A percentile compares a stretch with the other conserved stretches of the same genome.
These are phyloP conservation scores for Ursus arctos DNA, from an alignment of 2,113 vertebrate species.

Conservation along the genomic window DNA sequence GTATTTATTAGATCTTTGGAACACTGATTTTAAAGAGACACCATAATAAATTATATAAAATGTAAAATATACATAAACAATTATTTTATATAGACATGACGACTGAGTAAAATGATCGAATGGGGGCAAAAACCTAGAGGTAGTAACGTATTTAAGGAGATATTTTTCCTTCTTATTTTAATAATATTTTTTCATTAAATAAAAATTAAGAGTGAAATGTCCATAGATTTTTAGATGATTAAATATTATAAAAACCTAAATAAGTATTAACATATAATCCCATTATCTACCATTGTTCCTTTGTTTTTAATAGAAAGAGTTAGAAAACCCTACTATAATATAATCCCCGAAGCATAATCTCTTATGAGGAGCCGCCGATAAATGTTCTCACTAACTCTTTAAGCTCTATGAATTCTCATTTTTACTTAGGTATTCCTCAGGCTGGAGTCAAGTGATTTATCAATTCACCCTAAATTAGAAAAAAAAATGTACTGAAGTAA, in stretches of 20 bases:
- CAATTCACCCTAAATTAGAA: background rate
- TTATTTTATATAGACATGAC: background rate
- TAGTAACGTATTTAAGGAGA: background rate
- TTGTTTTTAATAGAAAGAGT: background rate
- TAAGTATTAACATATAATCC: background rate
- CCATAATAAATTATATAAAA: background rate
- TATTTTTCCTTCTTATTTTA: conserved; percentile 9
- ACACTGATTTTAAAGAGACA: conserved; percentile 56
- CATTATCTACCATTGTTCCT: background rate
- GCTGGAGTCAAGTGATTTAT: background rate
- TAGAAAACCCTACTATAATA: background rate
- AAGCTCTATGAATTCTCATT: background rate
- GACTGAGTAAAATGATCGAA: conserved; percentile 1
- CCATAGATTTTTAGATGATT: background rate
- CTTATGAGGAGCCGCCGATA: background rate
- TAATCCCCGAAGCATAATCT: background rate
- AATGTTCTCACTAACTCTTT: background rate
- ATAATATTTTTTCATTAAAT: conserved; percentile 40
- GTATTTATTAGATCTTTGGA: conserved; percentile 37
- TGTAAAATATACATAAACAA: background rate
- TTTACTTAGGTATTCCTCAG: background rate
- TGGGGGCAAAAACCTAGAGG: background rate
- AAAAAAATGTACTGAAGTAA: background rate
- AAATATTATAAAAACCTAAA: conserved; percentile 4
- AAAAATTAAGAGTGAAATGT: conserved; percentile 30